Base-by-base conservation (phyloP, 2,113 vertebrate species). In the Hyaena hyaena region DNA sequence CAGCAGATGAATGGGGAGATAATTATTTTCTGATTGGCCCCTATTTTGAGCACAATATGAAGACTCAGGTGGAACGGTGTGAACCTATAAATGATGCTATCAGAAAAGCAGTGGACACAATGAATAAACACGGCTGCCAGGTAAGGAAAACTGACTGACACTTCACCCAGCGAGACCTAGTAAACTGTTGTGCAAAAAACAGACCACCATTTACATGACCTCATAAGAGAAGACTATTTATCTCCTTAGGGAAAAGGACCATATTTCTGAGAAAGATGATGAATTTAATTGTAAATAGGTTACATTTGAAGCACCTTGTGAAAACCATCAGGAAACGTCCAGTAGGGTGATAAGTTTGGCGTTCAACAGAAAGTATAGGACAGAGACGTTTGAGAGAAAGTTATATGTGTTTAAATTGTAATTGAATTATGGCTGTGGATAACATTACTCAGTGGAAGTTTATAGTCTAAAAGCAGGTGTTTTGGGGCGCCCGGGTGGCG, bases 21-120 rank as follows among this genome's bases (percentile, higher is more conserved):
- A 99, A 99, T 94, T 99, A 99, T 96, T 99, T 99, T 98, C 99
- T 99, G 97, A 99, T 99, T 66, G 99, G 99, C 17, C 99, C 99
- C 0, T 99, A 99, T 97, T 99, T 99, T 15, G 99, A 99, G 73
- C 99, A 99, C 71, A 99, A 99, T 81, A 99, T 99, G 97, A 99
- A 99, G 97, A 99, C 99, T 4, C 99, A 99, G 96, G 99, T 99
- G 97, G 99, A 99, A 96, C 97, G 93, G 43, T 99, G 99, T 35
- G 99, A 99, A 10, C 99, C 99, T 14, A 97, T 98, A 5, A 99
- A 98, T 74, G 94, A 98, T 0, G 98, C 98, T 3, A 95, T 99
- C 85, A 99, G 98, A 98, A 99, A 97, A 93, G 99, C 99, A 45
- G 98, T 99, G 98, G 99, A 99, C 0, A 87, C 98, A 0, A 99